Evolutionary conservation across 2,113 vertebrate genomes (phyloP).

Genomic region (Apaloderma vittatum): DNA sequence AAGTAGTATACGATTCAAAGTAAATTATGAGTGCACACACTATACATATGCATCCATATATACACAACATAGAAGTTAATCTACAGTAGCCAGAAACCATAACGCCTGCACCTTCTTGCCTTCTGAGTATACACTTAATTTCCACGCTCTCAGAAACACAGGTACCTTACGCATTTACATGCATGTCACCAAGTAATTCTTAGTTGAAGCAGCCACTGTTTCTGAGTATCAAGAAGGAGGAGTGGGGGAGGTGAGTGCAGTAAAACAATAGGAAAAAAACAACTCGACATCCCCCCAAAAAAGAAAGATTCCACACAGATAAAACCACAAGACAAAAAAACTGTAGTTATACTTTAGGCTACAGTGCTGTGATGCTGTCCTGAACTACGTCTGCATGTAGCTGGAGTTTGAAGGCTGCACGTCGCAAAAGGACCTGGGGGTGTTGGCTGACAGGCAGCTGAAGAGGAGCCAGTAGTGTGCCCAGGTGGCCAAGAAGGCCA

Average conservation of each 20-base stretch:
- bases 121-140: background rate
- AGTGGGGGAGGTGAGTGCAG: background rate
- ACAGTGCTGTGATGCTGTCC: background rate
- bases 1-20: background rate
- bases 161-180: background rate
- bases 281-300: background rate
- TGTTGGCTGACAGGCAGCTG: no score
- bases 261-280: no score
- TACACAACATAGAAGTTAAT: background rate
- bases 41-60: accelerated
- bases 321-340: background rate
- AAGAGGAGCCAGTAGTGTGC: no score
- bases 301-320: background rate
- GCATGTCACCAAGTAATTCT: background rate
- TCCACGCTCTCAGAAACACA: background rate
- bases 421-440: no score
- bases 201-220: background rate
- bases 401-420: background rate
- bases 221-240: background rate
- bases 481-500: no score
- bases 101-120: background rate
- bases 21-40: background rate
- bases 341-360: background rate
- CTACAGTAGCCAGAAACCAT: background rate
- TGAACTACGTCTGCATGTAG: background rate